Base-by-base conservation (phyloP, 2,888 invertebrate species). In the Falcaria lacertinaria region DNA sequence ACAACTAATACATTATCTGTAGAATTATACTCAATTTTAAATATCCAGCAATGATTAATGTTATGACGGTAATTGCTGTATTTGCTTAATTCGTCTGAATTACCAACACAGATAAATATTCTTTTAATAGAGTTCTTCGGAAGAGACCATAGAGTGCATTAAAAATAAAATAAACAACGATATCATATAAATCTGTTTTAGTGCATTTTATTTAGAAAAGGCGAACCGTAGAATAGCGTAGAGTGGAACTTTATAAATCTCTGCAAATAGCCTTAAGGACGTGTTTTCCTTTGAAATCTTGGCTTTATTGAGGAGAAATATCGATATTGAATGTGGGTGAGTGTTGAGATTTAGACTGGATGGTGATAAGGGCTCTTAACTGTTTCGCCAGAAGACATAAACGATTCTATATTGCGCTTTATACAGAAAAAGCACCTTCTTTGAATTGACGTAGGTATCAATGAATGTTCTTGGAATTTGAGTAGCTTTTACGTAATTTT, bases 241-340 rank as follows among this genome's bases (percentile, higher is more conserved):
- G 37, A 17, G 50, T 54, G 47, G 62, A 54, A 63, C 63, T 72
- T 50, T 52, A 67, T 74, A 76, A 74, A 73, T 76, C 72, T 66
- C 42, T 33, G 44, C 50, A 60, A 74, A 72, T 72, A 60, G 69
- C 56, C 47, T 34, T 50, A 60, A 60, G 50, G 55, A 60, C 63
- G 59, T 64, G 62, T 67, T 67, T 66, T 57, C 64, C 55, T 65
- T 65, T 66, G 60, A 68, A 71, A 62, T 61, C 50, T 50, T 47
- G 55, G 56, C 52, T 59, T 54, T 52, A 62, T 60, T 49, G 42
- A 37, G 34, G 47, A 50, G 59, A 72, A 63, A 63, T 69, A 70
- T 66, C 49, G 60, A 49, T 59, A 60, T 61, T 57, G 57, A 51
- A 52, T 54, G 48, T 22, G 41, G 53, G 44, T 57, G 57, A 55